These are phyloP conservation scores for Lasioglossum malachurum DNA, from an alignment of 2,888 invertebrate genomes.

Conservation along the genomic window DNA sequence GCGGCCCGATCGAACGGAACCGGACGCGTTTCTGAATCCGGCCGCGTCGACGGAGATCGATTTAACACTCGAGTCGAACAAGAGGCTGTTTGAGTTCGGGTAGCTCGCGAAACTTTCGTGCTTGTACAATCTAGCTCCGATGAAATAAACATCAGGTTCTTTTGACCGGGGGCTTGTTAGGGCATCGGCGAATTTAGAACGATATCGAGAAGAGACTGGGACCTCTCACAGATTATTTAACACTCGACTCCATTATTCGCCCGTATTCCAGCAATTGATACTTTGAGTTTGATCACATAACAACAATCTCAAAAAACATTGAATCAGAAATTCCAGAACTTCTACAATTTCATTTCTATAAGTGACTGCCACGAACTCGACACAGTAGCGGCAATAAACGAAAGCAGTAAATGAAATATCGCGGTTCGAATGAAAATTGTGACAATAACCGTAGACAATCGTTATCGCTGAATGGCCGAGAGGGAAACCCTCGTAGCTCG, in stretches of 20 bases:
- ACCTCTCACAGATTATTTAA: not conserved
- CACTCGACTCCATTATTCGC: not conserved
- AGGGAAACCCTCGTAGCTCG: not conserved
- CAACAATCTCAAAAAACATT: no score
- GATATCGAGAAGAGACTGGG: slow-evolving; percentile 6
- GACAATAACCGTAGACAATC: not conserved
- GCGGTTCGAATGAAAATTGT: not conserved
- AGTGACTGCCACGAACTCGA: not conserved
- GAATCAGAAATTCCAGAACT: no score
- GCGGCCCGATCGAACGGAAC: slow-evolving; percentile 12
- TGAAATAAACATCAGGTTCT: slow-evolving; percentile 58
- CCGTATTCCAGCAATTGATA: not conserved
- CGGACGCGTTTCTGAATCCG: slow-evolving; percentile 38
- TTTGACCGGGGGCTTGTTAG: slow-evolving; percentile 25
- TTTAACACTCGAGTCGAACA: slow-evolving; percentile 57
- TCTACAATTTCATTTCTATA: not conserved
- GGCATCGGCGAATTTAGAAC: slow-evolving; percentile 42
- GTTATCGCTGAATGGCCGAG: not conserved
- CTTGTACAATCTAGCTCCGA: slow-evolving; percentile 32
- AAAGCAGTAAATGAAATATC: not conserved
- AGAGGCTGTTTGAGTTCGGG: slow-evolving; percentile 55
- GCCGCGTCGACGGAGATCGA: slow-evolving; percentile 46
- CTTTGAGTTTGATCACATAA: no score
- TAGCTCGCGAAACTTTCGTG: slow-evolving; percentile 44
- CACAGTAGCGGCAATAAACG: not conserved